Evolutionary conservation across 2,113 vertebrate genomes (phyloP).

Genomic region (Ailuropoda melanoleuca): DNA sequence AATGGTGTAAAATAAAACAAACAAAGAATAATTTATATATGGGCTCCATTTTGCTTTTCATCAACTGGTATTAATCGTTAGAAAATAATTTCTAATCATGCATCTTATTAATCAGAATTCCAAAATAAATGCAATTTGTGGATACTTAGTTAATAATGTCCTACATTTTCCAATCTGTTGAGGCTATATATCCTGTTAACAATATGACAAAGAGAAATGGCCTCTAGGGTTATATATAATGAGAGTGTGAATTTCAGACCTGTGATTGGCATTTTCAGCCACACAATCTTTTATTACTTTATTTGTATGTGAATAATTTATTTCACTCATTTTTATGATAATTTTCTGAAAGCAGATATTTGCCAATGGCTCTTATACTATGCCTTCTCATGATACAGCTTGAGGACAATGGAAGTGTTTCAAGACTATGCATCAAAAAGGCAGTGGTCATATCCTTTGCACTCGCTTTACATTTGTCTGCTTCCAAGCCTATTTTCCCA

Average conservation of each 20-base stretch:
- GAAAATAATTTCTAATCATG: constrained; percentile 71
- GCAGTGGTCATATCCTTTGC: not conserved
- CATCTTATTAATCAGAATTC: constrained; percentile 68
- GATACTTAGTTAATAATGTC: constrained; percentile 62
- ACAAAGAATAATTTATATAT: constrained; percentile 56
- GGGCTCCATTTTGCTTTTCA: constrained; percentile 49
- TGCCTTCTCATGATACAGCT: not conserved
- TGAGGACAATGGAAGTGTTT: not conserved
- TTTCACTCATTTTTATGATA: constrained; percentile 70
- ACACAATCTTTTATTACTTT: constrained; percentile 65
- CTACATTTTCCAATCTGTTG: constrained; percentile 60
- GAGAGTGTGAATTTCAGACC: constrained; percentile 65
- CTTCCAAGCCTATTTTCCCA: not conserved
- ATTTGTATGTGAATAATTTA: constrained; percentile 56
- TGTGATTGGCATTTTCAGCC: constrained; percentile 64
- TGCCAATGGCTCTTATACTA: not conserved
- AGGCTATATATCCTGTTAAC: constrained; percentile 70
- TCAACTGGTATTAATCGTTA: constrained; percentile 66
- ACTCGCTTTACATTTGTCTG: not conserved
- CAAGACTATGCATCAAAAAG: not conserved
- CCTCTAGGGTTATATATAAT: constrained; percentile 55
- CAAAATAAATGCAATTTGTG: constrained; percentile 64
- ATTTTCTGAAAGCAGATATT: constrained; percentile 46
- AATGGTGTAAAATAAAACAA: constrained; percentile 27
- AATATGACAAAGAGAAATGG: constrained; percentile 60